These are phyloP conservation scores for Maconellicoccus hirsutus DNA, from an alignment of 1,140 invertebrate genomes.

Conservation along the genomic window DNA sequence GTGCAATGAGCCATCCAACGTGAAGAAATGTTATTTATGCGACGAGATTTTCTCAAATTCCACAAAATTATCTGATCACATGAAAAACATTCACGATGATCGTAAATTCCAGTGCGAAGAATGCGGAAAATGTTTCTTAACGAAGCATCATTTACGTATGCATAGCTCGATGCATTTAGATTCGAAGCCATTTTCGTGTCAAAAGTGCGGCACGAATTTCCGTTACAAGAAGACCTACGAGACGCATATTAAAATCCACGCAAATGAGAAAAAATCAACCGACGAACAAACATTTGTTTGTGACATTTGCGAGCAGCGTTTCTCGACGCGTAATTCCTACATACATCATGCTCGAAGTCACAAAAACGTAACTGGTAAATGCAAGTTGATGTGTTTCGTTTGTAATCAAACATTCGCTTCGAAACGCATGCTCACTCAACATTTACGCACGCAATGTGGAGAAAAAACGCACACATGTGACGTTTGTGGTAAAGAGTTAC, in stretches of 20 bases:
- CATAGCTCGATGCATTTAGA: neutral
- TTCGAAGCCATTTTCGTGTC: neutral
- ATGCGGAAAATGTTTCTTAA: neutral
- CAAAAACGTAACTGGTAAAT: neutral
- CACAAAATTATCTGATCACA: constrained; percentile 18
- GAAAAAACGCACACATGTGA: neutral
- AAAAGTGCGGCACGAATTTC: neutral
- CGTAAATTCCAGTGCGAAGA: neutral
- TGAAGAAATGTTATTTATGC: constrained; percentile 24
- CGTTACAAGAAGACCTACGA: neutral
- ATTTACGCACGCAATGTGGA: neutral
- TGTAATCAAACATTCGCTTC: neutral
- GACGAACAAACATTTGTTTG: neutral
- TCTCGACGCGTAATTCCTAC: neutral
- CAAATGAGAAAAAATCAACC: neutral
- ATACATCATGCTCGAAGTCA: neutral
- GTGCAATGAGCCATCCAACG: constrained; percentile 57
- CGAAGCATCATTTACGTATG: neutral
- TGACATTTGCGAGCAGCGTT: neutral
- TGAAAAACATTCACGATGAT: neutral
- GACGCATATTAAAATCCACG: neutral
- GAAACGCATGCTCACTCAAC: neutral
- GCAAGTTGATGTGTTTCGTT: neutral
- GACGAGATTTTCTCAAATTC: constrained; percentile 22
- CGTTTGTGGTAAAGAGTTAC: neutral